phyloP scores from a whole-genome alignment of 2,113 vertebrate species.

The Parotia lawesii region DNA sequence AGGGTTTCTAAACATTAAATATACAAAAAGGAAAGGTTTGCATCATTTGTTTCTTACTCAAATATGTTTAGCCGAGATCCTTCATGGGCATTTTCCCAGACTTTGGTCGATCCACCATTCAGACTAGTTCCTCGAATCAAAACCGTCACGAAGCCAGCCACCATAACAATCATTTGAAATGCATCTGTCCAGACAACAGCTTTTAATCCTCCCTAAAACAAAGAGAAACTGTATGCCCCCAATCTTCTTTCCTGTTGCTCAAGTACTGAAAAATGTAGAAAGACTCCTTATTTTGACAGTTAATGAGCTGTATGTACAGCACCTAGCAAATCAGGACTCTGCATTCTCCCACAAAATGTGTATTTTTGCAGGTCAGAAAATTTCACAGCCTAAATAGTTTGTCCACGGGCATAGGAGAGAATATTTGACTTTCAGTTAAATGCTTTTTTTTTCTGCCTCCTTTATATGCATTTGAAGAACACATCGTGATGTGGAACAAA shows the following conservation, averaged over 20 bases:
- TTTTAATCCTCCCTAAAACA: constrained; percentile 79
- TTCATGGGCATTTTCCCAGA: constrained; percentile 71
- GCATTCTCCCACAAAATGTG: not conserved
- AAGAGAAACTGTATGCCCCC: not conserved
- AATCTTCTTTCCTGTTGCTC: not conserved
- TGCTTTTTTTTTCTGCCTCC: not conserved
- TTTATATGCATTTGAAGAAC: not conserved
- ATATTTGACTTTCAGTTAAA: not conserved
- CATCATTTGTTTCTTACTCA: constrained; percentile 70
- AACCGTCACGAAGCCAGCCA: constrained; percentile 78
- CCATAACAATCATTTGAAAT: constrained; percentile 85
- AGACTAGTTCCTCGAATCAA: constrained; percentile 75
- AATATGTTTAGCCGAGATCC: constrained; percentile 76
- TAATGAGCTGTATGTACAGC: not conserved
- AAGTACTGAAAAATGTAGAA: not conserved
- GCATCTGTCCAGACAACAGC: constrained; percentile 88
- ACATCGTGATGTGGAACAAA: not conserved
- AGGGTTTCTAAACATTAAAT: not conserved
- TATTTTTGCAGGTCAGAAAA: not conserved
- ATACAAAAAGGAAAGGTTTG: not conserved
- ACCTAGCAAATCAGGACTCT: not conserved
- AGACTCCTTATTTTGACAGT: not conserved
- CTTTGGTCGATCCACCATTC: constrained; percentile 61
- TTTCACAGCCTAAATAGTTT: not conserved
- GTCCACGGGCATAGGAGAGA: not conserved